Percentiles rank a stretch among this genome's conserved stretches.
Evolutionary conservation across 1,140 invertebrate genomes (phyloP).

Genomic region (Chironomus striatipennis): DNA sequence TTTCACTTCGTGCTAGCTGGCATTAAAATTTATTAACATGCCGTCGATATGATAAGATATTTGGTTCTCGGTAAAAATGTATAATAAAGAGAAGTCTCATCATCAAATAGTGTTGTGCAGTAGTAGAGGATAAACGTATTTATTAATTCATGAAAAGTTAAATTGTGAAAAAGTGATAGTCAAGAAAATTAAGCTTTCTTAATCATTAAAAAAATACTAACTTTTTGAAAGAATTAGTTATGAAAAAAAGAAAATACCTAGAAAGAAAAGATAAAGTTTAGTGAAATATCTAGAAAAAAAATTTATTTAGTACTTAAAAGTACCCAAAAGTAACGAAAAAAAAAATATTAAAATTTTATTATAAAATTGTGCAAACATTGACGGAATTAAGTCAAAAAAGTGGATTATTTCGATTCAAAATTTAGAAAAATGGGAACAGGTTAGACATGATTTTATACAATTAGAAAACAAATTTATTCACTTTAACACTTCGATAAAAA

Average conservation of each 20-base stretch:
- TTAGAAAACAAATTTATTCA: no score
- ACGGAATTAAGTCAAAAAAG: not conserved
- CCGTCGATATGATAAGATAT: conserved; percentile 22
- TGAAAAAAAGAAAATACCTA: not conserved
- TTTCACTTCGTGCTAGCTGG: conserved; percentile 18
- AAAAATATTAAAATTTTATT: not conserved
- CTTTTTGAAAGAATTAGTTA: not conserved
- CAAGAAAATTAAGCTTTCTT: no score
- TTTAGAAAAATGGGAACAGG: conserved; percentile 19
- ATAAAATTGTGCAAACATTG: no score
- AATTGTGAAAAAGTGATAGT: not conserved
- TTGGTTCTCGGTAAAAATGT: not conserved
- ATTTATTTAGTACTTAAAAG: no score
- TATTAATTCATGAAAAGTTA: not conserved
- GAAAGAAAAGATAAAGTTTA: not conserved
- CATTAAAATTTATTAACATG: conserved; percentile 23
- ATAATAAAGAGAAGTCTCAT: not conserved
- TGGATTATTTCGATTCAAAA: not conserved
- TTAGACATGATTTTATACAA: not conserved
- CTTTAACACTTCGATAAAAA: no score
- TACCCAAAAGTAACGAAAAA: not conserved
- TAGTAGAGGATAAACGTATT: not conserved
- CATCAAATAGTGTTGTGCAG: not conserved
- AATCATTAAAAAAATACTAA: no score
- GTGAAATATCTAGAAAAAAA: not conserved